Base-by-base conservation (phyloP, 2,113 vertebrate species). In the Phyllopteryx taeniolatus region DNA sequence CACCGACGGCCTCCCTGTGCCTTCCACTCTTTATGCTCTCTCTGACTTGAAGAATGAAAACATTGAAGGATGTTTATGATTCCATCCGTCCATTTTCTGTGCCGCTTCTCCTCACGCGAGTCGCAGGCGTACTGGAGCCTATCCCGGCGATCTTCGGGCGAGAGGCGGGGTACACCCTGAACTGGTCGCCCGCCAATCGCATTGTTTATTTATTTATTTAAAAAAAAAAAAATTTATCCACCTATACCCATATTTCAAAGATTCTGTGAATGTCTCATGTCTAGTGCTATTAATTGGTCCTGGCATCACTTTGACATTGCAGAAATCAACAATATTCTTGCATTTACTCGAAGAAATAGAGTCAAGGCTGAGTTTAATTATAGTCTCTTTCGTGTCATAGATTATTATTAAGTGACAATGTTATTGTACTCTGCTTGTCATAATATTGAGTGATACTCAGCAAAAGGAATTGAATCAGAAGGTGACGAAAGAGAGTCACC, bases 1-100 rank as follows among this genome's bases (percentile, higher is more conserved):
- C 71, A 75, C 85, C 62, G 62, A 82, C 70, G 79, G 61, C 56
- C 56, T 49, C 63, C 67, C 54, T 11, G 10, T 75, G 61, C 83
- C 76, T 73, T 67, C 14, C 57, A 33, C 17, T 43, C 42, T 44
- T 61, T 61, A 13, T 31, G 43, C 7, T 66, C 8, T 66, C 27
- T 64, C 59, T 61, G 59, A 61, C 33, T 31, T 7, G 22, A 31
- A 31, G 12, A 56, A 56, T 22, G 10, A 22, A n/a, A 59, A 59
- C 22, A 14, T 12, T 59, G 4, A 14, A 31, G 14, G 15, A 35
- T 19, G 13, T 61, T 33, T 33, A 35, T 17, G 27, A 27, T 27
- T 27, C 27, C 27, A 27, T 27, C 27, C 27, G 1, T 27, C 27
- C 27, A 27, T 27, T 27, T 27, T 27, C 27, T 27, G 27, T 27